Percentiles rank a stretch among this genome's conserved stretches.
Evolutionary conservation across 1,140 invertebrate genomes (phyloP).

Genomic region (Drosophila parabipectinata): DNA sequence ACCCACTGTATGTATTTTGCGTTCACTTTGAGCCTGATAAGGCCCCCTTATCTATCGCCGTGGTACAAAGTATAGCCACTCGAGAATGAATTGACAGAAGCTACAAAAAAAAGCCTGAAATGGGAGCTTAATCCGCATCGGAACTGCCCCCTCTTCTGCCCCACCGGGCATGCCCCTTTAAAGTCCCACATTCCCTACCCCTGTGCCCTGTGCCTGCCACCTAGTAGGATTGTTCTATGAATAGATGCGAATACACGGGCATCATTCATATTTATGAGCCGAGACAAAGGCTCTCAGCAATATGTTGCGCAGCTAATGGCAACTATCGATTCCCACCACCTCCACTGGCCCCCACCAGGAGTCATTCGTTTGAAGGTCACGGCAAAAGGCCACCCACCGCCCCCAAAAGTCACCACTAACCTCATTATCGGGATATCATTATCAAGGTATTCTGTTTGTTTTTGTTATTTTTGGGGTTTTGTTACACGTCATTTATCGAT

Average conservation of each 20-base stretch:
- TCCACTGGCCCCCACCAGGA: not conserved
- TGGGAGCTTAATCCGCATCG: conserved; percentile 25
- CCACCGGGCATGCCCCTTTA: not conserved
- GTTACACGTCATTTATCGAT: conserved; percentile 13
- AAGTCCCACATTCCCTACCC: not conserved
- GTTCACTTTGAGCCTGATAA: conserved; percentile 44
- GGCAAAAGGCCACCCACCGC: conserved; percentile 32
- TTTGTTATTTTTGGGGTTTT: not conserved
- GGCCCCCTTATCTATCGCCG: conserved; percentile 43
- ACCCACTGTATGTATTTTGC: conserved; percentile 30
- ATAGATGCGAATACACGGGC: conserved; percentile 46
- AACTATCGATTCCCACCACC: conserved; percentile 68
- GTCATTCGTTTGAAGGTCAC: conserved; percentile 54
- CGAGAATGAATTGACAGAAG: conserved; percentile 44
- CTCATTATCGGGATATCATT: conserved; percentile 32
- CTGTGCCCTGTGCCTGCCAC: not conserved
- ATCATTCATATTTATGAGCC: conserved; percentile 18
- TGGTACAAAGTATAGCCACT: conserved; percentile 48
- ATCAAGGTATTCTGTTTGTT: conserved; percentile 6
- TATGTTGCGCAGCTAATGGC: conserved; percentile 48
- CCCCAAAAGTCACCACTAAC: conserved; percentile 22
- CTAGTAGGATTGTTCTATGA: conserved; percentile 36
- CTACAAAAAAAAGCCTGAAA: conserved; percentile 5
- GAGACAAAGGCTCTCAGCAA: conserved; percentile 33
- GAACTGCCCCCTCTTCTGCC: conserved; percentile 17